Base-by-base conservation (phyloP, 2,888 invertebrate genomes). In the Lapara coniferarum region DNA sequence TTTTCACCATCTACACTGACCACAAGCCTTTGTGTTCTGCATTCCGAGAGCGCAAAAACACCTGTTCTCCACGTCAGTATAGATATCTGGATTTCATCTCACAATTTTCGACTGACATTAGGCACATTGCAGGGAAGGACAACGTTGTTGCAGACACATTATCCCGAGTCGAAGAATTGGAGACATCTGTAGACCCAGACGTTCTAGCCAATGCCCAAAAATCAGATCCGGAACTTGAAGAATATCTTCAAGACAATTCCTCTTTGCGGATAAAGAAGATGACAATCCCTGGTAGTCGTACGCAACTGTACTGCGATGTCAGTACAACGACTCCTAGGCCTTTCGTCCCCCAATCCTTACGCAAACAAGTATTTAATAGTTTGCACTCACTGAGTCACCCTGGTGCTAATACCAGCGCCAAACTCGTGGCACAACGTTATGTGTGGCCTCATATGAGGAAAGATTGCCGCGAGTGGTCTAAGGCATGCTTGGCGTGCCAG, bases 121-220 rank as follows among this genome's bases (percentile, higher is more conserved):
- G 37, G 37, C 37, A 37, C 37, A 37, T 37, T 8, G 5, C 37
- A 7, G 37, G 37, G 7, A 71, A 76, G 51, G 75, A 81, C 25
- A 87, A 89, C 63, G 70, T 80, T 0, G 82, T 85, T 0, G 86
- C 86, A 0, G 89, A 88, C n/a, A 7, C 52, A 7, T n/a, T n/a
- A n/a, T 52, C 52, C 3, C 52, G 52, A 7, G 7, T 52, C 52
- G 52, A 52, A 3, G 52, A 72, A 14, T 4, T 71, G 1, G 7
- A 6, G 6, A 12, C 3, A 7, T 37, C 19, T 0, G 12, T 71
- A 1, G 68, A 68, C 37, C n/a, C 44, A 13, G 12, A 66, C 10
- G 7, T 12, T 10, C 13, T 71, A 12, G 66, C 70, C 4, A 6
- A 57, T 12, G 19, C 66, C 6, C 71, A 71, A 46, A 13, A 13